A percentile compares a stretch with the other conserved stretches of the same genome.
phyloP scores from a whole-genome alignment of 2,888 invertebrate species.

The Hemithea aestivaria region DNA sequence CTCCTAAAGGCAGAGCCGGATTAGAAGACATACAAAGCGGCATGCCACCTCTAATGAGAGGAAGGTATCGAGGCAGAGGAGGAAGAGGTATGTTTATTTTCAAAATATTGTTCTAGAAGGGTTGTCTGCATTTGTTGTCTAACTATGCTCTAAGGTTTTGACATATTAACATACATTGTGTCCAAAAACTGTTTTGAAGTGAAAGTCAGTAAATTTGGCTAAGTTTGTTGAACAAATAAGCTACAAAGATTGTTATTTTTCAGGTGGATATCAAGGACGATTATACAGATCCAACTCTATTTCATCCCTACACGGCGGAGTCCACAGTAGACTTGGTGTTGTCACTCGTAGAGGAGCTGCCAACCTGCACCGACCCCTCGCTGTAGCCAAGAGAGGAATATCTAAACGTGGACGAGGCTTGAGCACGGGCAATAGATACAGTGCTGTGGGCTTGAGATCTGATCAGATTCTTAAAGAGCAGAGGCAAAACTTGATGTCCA shows the following conservation, averaged over 20 bases:
- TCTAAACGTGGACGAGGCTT: constrained; percentile 66
- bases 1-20: constrained; percentile 66
- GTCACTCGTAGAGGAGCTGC: constrained; percentile 49
- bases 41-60: constrained; percentile 52
- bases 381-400: constrained; percentile 65
- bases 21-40: constrained; percentile 46
- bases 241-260: too few relatives aligned
- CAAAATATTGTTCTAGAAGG: too few relatives aligned
- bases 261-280: constrained; percentile 54
- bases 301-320: constrained; percentile 41
- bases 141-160: too few relatives aligned
- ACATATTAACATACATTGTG: too few relatives aligned
- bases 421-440: constrained; percentile 57
- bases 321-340: constrained; percentile 65
- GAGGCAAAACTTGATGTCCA: constrained; percentile 45
- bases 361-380: constrained; percentile 51
- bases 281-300: constrained; percentile 52
- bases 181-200: too few relatives aligned
- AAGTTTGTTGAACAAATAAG: too few relatives aligned
- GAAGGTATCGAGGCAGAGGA: constrained; percentile 42
- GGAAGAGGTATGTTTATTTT: constrained; percentile 25
- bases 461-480: constrained; percentile 67
- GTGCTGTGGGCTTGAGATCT: constrained; percentile 65
- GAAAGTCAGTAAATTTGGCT: too few relatives aligned
- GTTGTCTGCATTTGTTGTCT: too few relatives aligned